Base-by-base conservation (phyloP, 2,888 invertebrate species). In the Hylaea fasciaria region DNA sequence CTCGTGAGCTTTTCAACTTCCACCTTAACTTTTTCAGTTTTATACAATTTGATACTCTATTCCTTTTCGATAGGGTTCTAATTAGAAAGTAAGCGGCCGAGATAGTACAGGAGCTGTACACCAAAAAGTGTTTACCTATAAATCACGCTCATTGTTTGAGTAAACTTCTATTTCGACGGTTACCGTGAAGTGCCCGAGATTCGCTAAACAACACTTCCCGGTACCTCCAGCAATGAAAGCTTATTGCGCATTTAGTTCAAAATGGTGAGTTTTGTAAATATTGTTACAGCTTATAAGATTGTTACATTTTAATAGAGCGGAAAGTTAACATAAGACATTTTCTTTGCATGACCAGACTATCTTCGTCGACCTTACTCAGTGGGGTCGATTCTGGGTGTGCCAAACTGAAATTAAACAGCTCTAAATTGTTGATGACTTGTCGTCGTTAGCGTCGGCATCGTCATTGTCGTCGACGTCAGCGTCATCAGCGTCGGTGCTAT, bases 131-230 rank as follows among this genome's bases (percentile, higher is more conserved):
- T 92, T 91, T 92, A 91, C 84, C 73, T 80, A 76, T 91, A 86
- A 86, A 91, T 89, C 92, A 91, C 91, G 90, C 81, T 80, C 89
- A 83, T 87, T 91, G 91, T 91, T 89, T 91, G 80, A 86, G 80
- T 81, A 84, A 83, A 86, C 82, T 87, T 90, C 91, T 91, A 92
- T 92, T 92, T 91, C 80, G 81, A 91, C 82, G 83, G 80, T 87
- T 89, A 85, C 85, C 69, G 82, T 80, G 86, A 90, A 91, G 79
- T 80, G 72, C 73, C 72, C 72, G 73, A 77, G 76, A 78, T 84
- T 82, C 81, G 78, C 81, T 78, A 83, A 86, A 84, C 78, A 80
- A 77, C 79, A 79, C 83, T 87, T 85, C 81, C 71, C 71, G 78
- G 86, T 85, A 84, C 72, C 74, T 73, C 77, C 77, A 74, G 70